A percentile compares a stretch with the other conserved stretches of the same genome.
Evolutionary conservation across 2,888 invertebrate genomes (phyloP).

Genomic region (Eledone cirrhosa): DNA sequence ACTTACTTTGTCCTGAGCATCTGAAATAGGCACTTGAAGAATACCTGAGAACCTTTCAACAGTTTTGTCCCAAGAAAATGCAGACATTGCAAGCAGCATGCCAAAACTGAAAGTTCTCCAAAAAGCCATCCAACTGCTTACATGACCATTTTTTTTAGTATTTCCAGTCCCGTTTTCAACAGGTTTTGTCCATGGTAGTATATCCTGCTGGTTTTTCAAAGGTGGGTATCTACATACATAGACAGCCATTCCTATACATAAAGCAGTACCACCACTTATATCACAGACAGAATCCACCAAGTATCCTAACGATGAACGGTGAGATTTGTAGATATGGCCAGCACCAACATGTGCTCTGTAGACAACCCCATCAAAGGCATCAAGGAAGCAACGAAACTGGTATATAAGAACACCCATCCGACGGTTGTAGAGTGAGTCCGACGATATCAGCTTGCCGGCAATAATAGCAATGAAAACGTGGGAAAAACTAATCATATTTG

Average conservation of each 20-base stretch:
- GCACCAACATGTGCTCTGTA: constrained; percentile 74
- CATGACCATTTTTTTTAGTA: constrained; percentile 4
- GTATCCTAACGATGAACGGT: constrained; percentile 81
- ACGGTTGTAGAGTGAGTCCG: constrained; percentile 77
- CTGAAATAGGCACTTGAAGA: constrained; percentile 30
- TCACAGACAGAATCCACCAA: constrained; percentile 86
- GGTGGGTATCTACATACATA: constrained; percentile 44
- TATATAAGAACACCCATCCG: constrained; percentile 81
- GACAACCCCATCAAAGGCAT: constrained; percentile 87
- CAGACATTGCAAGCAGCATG: constrained; percentile 44
- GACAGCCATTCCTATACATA: constrained; percentile 67
- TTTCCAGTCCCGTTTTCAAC: constrained; percentile 16
- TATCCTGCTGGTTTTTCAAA: neutral
- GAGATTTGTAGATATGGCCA: constrained; percentile 39
- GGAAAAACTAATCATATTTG: constrained; percentile 83
- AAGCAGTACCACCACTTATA: constrained; percentile 72
- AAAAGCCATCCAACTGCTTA: constrained; percentile 39
- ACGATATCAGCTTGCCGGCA: constrained; percentile 80
- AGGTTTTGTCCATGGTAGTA: constrained; percentile 30
- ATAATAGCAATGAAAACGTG: constrained; percentile 81
- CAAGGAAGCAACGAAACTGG: constrained; percentile 83
- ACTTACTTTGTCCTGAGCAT: constrained; percentile 28
- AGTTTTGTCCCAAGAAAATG: constrained; percentile 53
- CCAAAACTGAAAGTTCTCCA: constrained; percentile 55
- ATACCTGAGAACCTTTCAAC: constrained; percentile 39